Conservation (phyloP, 2,888 invertebrate genomes). For the Tridacna gigas region DNA sequence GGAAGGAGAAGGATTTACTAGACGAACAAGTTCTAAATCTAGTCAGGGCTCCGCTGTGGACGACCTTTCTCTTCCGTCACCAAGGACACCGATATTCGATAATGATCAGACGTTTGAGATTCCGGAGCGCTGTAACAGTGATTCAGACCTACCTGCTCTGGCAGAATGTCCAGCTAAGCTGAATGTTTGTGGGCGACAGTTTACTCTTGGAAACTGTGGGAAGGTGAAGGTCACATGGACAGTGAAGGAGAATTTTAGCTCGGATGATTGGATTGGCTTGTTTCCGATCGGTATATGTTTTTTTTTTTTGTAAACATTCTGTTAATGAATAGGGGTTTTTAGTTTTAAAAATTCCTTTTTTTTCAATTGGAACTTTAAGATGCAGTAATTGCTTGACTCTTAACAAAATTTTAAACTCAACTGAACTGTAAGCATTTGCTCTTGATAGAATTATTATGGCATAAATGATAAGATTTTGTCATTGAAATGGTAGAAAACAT, state of each 20-base stretch:
- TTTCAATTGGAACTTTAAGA: too few relatives aligned
- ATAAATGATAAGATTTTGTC: too few relatives aligned
- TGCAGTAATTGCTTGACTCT: too few relatives aligned
- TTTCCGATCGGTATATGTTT: slow-evolving; percentile 82
- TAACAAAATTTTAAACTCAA: too few relatives aligned
- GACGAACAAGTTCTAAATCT: slow-evolving; percentile 62
- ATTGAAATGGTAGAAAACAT: too few relatives aligned
- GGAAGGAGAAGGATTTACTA: slow-evolving; percentile 60
- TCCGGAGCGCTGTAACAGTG: slow-evolving; percentile 81
- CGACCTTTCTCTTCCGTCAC: slow-evolving; percentile 77
- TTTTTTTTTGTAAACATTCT: too few relatives aligned
- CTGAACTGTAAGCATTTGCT: too few relatives aligned
- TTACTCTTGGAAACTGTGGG: slow-evolving; percentile 75
- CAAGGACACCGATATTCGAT: slow-evolving; percentile 68
- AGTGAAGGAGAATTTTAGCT: slow-evolving; percentile 83
- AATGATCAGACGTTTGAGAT: slow-evolving; percentile 67
- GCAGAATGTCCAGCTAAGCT: slow-evolving; percentile 78
- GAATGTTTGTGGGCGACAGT: slow-evolving; percentile 80
- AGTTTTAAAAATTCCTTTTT: too few relatives aligned
- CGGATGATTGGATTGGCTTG: slow-evolving; percentile 85
- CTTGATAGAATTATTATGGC: too few relatives aligned
- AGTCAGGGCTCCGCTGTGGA: slow-evolving; percentile 68
- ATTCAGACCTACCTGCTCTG: slow-evolving; percentile 75
- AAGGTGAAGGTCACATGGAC: slow-evolving; percentile 84
- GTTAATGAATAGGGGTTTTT: too few relatives aligned